These are phyloP conservation scores for Pogona vitticeps DNA, from an alignment of 2,113 vertebrate genomes.

Conservation along the genomic window DNA sequence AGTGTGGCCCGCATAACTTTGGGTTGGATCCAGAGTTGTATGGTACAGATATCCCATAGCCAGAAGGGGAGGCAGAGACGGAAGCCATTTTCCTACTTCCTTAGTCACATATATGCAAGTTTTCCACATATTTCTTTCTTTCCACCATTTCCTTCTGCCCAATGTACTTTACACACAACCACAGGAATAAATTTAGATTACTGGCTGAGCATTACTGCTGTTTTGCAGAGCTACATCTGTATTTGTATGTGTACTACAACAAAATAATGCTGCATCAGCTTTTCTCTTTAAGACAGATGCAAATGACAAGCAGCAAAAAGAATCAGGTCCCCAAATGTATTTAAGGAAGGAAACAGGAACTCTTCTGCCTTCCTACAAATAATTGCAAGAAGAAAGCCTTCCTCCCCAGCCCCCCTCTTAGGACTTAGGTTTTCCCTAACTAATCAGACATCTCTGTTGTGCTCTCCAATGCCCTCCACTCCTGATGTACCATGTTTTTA, in stretches of 20 bases:
- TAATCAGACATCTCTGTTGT: background rate
- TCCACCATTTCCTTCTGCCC: background rate
- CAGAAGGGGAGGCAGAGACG: background rate
- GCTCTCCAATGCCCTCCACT: background rate
- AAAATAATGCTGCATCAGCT: background rate
- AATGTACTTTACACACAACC: background rate
- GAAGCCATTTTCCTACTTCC: background rate
- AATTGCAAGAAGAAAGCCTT: background rate
- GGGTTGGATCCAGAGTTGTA: background rate
- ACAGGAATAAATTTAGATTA: background rate
- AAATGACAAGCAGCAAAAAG: background rate
- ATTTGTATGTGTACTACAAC: background rate
- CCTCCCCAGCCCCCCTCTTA: background rate
- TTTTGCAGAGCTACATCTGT: background rate
- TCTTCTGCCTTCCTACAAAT: background rate
- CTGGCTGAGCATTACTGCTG: background rate
- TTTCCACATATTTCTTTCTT: background rate
- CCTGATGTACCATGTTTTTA: background rate
- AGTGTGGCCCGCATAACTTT: background rate
- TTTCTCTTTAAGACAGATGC: background rate
- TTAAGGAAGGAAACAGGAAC: conserved; percentile 12
- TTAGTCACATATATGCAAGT: background rate
- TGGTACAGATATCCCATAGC: background rate
- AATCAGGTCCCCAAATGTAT: background rate
- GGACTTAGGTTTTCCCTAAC: background rate